phyloP scores from a whole-genome alignment of 1,140 invertebrate genomes.

The Drosophila watanabei region DNA sequence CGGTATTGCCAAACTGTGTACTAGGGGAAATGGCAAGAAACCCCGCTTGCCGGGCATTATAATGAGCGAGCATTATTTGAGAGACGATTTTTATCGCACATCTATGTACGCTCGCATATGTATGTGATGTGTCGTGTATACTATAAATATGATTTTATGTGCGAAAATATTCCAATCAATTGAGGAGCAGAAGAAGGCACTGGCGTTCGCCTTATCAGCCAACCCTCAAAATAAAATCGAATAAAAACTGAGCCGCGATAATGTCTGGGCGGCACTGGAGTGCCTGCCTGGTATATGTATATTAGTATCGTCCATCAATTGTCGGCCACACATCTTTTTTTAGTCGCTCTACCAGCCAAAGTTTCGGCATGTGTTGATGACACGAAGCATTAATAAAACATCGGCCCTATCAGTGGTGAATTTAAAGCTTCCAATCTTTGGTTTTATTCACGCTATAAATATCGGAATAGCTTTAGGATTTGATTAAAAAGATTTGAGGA shows the following conservation, averaged over 20 bases:
- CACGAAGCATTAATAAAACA: conserved; percentile 62
- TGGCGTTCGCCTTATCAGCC: conserved; percentile 51
- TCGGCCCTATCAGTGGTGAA: conserved; percentile 35
- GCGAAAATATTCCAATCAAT: conserved; percentile 54
- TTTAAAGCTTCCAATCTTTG: conserved; percentile 26
- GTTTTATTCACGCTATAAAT: conserved; percentile 8
- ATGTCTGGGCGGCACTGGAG: conserved; percentile 19
- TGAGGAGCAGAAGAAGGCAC: conserved; percentile 12
- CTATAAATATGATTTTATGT: conserved; percentile 65
- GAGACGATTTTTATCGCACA: conserved; percentile 49
- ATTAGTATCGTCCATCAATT: conserved; percentile 21
- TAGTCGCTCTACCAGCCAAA: conserved; percentile 25
- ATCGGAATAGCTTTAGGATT: neutral
- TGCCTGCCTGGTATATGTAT: conserved; percentile 3
- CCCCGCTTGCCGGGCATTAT: conserved; percentile 7
- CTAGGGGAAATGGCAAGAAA: neutral
- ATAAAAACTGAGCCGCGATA: conserved; percentile 38
- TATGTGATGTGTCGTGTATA: conserved; percentile 10
- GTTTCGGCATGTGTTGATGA: conserved; percentile 41
- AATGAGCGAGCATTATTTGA: conserved; percentile 38
- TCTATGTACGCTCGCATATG: neutral
- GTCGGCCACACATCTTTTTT: conserved; percentile 44
- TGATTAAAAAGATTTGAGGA: conserved; percentile 5
- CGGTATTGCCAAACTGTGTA: conserved; percentile 16
- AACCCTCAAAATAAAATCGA: conserved; percentile 47